A percentile compares a stretch with the other conserved stretches of the same genome.
Evolutionary conservation across 2,797 vertebrate species (phyloP).

Genomic region (Micropoecilia bifurca): DNA sequence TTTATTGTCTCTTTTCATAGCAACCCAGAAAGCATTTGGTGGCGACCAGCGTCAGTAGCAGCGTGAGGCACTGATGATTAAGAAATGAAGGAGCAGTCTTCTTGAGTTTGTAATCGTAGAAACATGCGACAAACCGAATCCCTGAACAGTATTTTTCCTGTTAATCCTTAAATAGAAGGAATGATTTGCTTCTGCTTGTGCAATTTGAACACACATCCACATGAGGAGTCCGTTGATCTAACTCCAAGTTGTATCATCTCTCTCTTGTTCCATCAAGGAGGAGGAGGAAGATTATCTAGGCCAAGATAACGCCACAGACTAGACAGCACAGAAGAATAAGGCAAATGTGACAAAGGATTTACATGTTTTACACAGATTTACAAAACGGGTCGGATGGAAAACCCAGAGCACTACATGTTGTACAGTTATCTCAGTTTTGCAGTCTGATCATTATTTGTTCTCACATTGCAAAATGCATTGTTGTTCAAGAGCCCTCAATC

Average conservation of each 20-base stretch:
- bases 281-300: slow-evolving; percentile 9
- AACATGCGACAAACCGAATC: slow-evolving; percentile 5
- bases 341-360: slow-evolving; percentile 12
- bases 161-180: neutral
- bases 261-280: neutral
- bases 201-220: slow-evolving; percentile 17
- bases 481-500: neutral
- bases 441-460: slow-evolving; percentile 6
- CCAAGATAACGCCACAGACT: slow-evolving; percentile 35
- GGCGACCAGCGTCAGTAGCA: slow-evolving; percentile 26
- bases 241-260: slow-evolving; percentile 33
- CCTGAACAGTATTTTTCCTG: neutral
- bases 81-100: slow-evolving; percentile 11
- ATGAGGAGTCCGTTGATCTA: slow-evolving; percentile 33
- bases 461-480: neutral
- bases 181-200: neutral
- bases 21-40: slow-evolving; percentile 64
- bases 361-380: neutral
- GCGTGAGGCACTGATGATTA: slow-evolving; percentile 25
- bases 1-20: slow-evolving; percentile 62
- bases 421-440: slow-evolving; percentile 5
- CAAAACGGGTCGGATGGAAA: neutral
- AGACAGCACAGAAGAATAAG: slow-evolving; percentile 29
- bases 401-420: neutral
- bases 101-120: neutral